Evolutionary conservation across 2,797 vertebrate species (phyloP).

Genomic region (Crax fasciolata): DNA sequence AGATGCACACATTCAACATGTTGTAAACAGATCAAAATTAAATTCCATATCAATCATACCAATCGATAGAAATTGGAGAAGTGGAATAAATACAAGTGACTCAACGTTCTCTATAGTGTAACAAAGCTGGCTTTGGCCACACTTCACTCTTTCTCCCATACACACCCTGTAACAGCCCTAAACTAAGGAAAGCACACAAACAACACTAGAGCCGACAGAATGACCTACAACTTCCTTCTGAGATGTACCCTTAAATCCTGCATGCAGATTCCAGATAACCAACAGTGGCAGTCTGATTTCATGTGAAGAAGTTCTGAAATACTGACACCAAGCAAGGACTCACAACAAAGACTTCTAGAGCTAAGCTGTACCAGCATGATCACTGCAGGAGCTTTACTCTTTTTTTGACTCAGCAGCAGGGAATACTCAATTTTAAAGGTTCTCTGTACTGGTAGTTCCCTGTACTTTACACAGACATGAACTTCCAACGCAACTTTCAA

Average conservation of each 20-base stretch:
- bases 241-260: slow-evolving; percentile 49
- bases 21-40: background rate
- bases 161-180: background rate
- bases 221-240: slow-evolving; percentile 55
- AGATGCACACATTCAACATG: background rate
- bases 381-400: background rate
- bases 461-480: background rate
- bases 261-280: slow-evolving; percentile 38
- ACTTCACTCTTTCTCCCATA: slow-evolving; percentile 59
- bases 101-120: background rate
- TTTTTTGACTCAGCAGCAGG: background rate
- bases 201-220: slow-evolving; percentile 58
- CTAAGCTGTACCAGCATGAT: background rate
- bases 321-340: background rate
- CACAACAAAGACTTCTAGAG: background rate
- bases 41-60: background rate
- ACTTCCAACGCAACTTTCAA: background rate
- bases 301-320: background rate
- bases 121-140: slow-evolving; percentile 17
- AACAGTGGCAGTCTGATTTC: background rate
- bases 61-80: background rate
- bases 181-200: slow-evolving; percentile 53
- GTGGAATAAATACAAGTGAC: slow-evolving; percentile 10
- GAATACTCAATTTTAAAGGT: background rate
- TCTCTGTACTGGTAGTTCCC: background rate